Evolutionary conservation across 2,888 invertebrate species (phyloP).

Genomic region (Andrena minutula): DNA sequence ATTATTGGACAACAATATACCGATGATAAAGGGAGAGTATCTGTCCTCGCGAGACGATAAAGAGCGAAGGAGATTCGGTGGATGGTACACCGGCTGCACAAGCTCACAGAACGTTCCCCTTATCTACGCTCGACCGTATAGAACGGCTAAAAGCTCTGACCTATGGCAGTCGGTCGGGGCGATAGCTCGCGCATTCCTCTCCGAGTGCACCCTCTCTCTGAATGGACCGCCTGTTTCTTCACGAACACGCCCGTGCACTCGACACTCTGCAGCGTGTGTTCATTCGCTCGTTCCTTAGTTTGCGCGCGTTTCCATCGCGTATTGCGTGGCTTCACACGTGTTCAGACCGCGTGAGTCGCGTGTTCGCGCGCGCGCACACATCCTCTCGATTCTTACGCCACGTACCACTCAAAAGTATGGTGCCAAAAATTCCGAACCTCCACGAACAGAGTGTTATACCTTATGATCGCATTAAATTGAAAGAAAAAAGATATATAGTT

Average conservation of each 20-base stretch:
- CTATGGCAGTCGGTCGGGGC: constrained; percentile 81
- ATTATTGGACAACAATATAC: constrained; percentile 1
- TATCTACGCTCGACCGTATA: constrained; percentile 71
- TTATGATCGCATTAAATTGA: too few species aligned
- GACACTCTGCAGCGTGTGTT: constrained; percentile 2
- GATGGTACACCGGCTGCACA: constrained; percentile 33
- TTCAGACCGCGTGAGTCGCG: constrained; percentile 18
- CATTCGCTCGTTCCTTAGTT: background rate
- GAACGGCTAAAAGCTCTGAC: constrained; percentile 82
- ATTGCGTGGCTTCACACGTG: constrained; percentile 38
- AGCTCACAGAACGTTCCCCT: constrained; percentile 74
- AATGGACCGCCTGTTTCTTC: constrained; percentile 80
- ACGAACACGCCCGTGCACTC: constrained; percentile 39
- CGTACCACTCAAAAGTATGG: too few species aligned
- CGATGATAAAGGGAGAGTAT: background rate
- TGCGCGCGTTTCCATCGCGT: constrained; percentile 12
- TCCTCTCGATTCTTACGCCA: constrained; percentile 1
- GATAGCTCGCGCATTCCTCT: constrained; percentile 81
- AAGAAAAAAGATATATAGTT: too few species aligned
- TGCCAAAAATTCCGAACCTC: too few species aligned
- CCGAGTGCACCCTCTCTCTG: constrained; percentile 75
- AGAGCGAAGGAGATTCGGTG: constrained; percentile 18
- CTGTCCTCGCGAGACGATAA: background rate
- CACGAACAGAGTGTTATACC: too few species aligned
- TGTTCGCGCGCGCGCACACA: background rate